Evolutionary conservation across 1,140 invertebrate genomes (phyloP), one percentile per base, ranked within the genome.

Genomic region (Trichonephila inaurata): DNA sequence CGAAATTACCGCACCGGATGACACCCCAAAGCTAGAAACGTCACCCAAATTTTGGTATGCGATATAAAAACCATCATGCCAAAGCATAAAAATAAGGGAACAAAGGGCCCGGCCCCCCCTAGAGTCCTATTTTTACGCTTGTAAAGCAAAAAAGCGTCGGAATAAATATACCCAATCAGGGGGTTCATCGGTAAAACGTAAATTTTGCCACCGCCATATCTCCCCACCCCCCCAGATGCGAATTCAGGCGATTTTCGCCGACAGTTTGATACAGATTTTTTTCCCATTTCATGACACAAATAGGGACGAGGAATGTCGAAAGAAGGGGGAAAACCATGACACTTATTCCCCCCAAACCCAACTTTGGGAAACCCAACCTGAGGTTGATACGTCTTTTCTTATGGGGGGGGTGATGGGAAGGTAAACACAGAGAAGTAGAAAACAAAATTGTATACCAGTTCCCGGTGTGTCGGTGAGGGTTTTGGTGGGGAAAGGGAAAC

Each of bases 361-460:
- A 6, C 44, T 51, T 6, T 1, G 2, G 5, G 44, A 51, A 10
- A 18, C 28, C 69, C 28, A 10, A 16, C 18, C 28, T 40, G 69
- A 16, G 33, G 69, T 16, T 77, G 69, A 77, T 77, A 77, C 33
- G 69, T 77, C 69, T n/a, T 77, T 18, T 40, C 69, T 77, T 77
- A 33, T 33, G 24, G 24, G 69, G 61, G 8, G 69, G 28, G n/a
- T 72, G 69, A 66, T 66, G 6, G n/a, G 24, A 69, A 10, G 28
- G 69, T 77, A 77, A 77, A 77, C 69, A 77, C 28, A 12, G 69
- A 28, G 28, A 5, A 28, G 28, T 14, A 1, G 28, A 19, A 69
- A 77, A 77, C 69, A 77, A 16, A 77, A 28, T 77, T 77, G 28
- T 77, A 77, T 77, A 77, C 69, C 69, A 33, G 69, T 28, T 77